Evolutionary conservation across 2,888 invertebrate genomes (phyloP).

Genomic region (Drosophila incognita): DNA sequence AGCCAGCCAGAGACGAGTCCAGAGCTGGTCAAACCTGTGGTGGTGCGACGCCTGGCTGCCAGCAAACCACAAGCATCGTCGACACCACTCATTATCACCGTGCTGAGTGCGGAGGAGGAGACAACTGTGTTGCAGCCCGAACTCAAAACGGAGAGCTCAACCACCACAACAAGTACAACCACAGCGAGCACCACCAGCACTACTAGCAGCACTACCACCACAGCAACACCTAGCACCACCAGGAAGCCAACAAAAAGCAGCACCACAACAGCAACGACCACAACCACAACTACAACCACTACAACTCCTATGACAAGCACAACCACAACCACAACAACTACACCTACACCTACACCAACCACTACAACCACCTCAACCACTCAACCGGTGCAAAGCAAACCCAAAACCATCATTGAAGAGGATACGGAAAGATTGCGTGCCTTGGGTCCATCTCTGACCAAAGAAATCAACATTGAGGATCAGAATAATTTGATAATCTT

Average conservation of each 20-base stretch:
- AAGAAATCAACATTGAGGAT: constrained; percentile 80
- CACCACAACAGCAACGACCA: constrained; percentile 19
- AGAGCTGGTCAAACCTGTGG: constrained; percentile 42
- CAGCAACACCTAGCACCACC: constrained; percentile 12
- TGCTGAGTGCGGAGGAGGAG: constrained; percentile 80
- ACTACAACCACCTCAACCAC: constrained; percentile 35
- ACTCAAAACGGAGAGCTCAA: constrained; percentile 3
- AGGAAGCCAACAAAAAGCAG: constrained; percentile 25
- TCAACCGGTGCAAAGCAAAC: constrained; percentile 23
- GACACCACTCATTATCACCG: constrained; percentile 82
- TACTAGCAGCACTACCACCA: constrained; percentile 13
- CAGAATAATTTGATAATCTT: constrained; percentile 83
- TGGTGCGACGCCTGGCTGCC: constrained; percentile 42
- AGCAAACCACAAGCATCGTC: constrained; percentile 58
- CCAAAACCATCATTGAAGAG: constrained; percentile 71
- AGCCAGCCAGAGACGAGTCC: constrained; percentile 8
- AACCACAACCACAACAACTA: constrained; percentile 13
- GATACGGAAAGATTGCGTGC: constrained; percentile 76
- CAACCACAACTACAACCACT: constrained; percentile 18
- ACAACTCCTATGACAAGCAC: constrained; percentile 30
- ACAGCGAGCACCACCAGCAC: constrained; percentile 20
- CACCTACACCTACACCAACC: constrained; percentile 33
- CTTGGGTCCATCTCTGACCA: constrained; percentile 75
- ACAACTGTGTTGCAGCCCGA: constrained; percentile 45
- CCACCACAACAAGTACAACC: constrained; percentile 11